phyloP scores from a whole-genome alignment of 2,797 vertebrate genomes.

The Macroramphosus scolopax region DNA sequence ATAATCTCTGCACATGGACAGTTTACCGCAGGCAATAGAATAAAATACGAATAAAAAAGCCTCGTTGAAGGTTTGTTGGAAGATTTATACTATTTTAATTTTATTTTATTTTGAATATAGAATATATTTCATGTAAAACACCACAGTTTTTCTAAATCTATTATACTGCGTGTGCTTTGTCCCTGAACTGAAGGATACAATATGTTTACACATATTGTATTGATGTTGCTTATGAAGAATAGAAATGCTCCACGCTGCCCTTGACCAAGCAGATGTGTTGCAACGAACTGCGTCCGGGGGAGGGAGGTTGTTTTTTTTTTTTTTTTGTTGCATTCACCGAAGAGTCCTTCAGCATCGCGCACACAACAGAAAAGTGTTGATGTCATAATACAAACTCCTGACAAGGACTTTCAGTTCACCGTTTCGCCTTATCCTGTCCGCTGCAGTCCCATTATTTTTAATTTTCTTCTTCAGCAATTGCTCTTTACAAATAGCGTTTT shows the following conservation, averaged over 20 bases:
- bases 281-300: constrained; percentile 39
- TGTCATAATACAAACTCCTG: constrained; percentile 26
- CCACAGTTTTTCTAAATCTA: too few species aligned
- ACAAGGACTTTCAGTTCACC: constrained; percentile 19
- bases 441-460: constrained; percentile 19
- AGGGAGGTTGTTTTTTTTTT: too few species aligned
- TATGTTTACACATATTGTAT: background rate
- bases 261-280: constrained; percentile 16
- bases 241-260: constrained; percentile 5
- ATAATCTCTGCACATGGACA: constrained; percentile 5
- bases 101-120: too few species aligned
- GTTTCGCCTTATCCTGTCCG: constrained; percentile 36
- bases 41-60: too few species aligned
- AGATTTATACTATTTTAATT: too few species aligned
- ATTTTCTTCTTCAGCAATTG: constrained; percentile 47
- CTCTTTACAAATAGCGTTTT: constrained; percentile 53
- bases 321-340: constrained; percentile 25
- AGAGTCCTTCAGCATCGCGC: constrained; percentile 34
- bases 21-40: constrained; percentile 8
- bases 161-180: too few species aligned
- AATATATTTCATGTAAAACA: too few species aligned
- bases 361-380: constrained; percentile 39
- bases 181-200: background rate
- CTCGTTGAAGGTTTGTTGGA: too few species aligned
- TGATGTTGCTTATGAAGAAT: constrained; percentile 1